These are phyloP conservation scores for Danio albolineatus DNA, from an alignment of 2,797 vertebrate genomes.

Conservation along the genomic window DNA sequence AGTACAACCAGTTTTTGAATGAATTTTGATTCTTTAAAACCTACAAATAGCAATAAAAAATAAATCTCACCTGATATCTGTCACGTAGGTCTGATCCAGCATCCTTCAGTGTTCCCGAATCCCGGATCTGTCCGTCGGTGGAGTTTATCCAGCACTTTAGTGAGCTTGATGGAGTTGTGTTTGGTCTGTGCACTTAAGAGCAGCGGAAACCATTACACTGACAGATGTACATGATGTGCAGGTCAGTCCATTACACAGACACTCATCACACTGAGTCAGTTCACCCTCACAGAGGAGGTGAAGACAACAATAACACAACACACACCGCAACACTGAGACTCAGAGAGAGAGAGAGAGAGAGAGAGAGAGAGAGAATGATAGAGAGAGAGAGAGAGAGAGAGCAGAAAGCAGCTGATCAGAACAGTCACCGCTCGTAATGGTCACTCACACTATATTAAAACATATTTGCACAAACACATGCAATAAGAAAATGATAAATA, in stretches of 20 bases:
- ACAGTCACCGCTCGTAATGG: constrained; percentile 44
- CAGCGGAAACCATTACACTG: constrained; percentile 13
- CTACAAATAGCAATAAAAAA: background rate
- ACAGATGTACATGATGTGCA: constrained; percentile 17
- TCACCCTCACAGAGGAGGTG: constrained; percentile 6
- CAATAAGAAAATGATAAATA: background rate
- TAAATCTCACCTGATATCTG: constrained; percentile 48
- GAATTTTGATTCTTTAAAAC: background rate
- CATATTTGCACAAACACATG: background rate
- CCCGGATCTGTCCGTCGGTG: constrained; percentile 1
- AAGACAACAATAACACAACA: background rate
- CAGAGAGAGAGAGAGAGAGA: constrained; percentile 25
- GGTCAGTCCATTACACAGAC: constrained; percentile 32
- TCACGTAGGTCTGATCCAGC: background rate
- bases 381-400: background rate
- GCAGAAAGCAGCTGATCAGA: constrained; percentile 26
- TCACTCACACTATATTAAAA: constrained; percentile 45
- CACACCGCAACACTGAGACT: too few species aligned
- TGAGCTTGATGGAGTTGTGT: constrained; percentile 16
- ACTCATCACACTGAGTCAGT: constrained; percentile 5
- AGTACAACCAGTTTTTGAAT: background rate
- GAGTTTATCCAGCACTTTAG: constrained; percentile 27
- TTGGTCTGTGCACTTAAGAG: constrained; percentile 28
- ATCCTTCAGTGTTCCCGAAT: constrained; percentile 10
- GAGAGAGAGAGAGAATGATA: constrained; percentile 19